phyloP scores from a whole-genome alignment of 2,888 invertebrate genomes.

The Acanthosepion pharaonis region DNA sequence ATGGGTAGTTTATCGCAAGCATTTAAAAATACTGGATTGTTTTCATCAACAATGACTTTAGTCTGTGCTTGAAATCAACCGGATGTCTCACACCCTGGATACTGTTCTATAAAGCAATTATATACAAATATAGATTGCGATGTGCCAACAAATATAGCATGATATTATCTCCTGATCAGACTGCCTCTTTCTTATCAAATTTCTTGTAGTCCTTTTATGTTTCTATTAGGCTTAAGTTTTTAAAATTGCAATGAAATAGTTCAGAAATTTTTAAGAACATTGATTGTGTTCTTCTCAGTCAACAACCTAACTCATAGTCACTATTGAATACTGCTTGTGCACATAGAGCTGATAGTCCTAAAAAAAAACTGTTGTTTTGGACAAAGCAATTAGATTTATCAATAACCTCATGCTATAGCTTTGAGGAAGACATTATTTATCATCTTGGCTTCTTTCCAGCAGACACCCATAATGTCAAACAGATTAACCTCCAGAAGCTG shows the following conservation, averaged over 20 bases:
- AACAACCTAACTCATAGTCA: neutral
- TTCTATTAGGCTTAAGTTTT: neutral
- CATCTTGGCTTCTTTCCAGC: neutral
- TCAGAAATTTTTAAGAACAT: neutral
- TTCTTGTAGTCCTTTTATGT: neutral
- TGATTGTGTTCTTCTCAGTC: neutral
- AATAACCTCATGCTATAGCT: neutral
- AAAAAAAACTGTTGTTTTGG: neutral
- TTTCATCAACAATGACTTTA: no score
- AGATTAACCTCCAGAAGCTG: neutral
- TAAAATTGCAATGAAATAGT: neutral
- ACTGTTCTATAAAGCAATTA: no score
- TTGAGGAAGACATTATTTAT: neutral
- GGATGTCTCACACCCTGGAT: no score
- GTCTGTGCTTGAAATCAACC: no score
- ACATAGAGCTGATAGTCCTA: neutral
- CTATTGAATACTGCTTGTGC: neutral
- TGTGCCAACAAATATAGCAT: no score
- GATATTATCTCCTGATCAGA: no score
- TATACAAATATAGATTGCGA: no score
- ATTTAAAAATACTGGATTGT: no score
- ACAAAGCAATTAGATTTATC: neutral
- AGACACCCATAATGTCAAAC: neutral
- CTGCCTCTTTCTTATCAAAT: neutral
- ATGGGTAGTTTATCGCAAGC: no score